Evolutionary conservation across 2,888 invertebrate genomes (phyloP), one percentile per base, ranked within the genome.

Genomic region (Ditylenchus weischeri): DNA sequence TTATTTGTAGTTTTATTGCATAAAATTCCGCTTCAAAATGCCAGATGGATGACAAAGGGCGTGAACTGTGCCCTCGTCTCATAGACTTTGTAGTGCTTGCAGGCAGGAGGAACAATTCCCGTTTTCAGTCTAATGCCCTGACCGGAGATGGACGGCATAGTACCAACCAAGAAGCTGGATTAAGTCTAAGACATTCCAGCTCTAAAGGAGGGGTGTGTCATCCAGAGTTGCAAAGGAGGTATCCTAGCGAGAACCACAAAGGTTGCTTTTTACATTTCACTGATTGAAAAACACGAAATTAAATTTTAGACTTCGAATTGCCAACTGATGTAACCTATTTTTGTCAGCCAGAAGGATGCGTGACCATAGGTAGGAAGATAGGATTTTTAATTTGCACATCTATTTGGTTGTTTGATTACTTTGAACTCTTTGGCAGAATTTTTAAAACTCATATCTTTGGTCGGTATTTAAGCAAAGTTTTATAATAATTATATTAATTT

Each of bases 261-360:
- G 54, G 54, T 54, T n/a, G n/a, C 1, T 10, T 13, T 13, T 7
- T n/a, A 15, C 21, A 15, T 54, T 54, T 54, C n/a, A 13, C 10
- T 54, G 4, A 21, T 2, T 18, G 1, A 1, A 10, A 51, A 54
- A 54, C 13, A 54, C n/a, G 10, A 54, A 54, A 54, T 7, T 15
- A 7, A 7, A 23, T 54, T 54, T 54, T 18, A 54, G 98, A 99
- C 86, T 99, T 99, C 84, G 91, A 92, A 0, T 87, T 99, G 79
- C 95, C 98, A 0, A 87, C 93, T 83, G 98, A 99, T 85, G 95
- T 98, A 89, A 94, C 96, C 36, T 96, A 93, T 86, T 98, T 98
- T 86, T 98, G 98, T 83, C 98, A 99, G 85, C 98, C 98, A 1
- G 98, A 99, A 86, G 98, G 98, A 65, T 98, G 96, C 84, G 90